phyloP scores from a whole-genome alignment of 1,140 invertebrate species.

The Teleopsis dalmanni region DNA sequence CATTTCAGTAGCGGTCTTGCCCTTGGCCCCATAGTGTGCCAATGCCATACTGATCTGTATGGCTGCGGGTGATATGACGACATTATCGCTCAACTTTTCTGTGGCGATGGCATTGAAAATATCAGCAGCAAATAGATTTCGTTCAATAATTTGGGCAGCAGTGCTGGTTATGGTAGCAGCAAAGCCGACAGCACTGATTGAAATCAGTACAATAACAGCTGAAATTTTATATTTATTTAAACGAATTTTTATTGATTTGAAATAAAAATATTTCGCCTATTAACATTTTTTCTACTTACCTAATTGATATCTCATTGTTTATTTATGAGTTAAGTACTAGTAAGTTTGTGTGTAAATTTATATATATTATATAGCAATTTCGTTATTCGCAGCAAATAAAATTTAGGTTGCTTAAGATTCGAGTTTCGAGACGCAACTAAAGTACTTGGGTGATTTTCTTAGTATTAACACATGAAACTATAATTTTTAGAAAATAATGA shows the following conservation, averaged over 20 bases:
- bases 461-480: too few relatives aligned
- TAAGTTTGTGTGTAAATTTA: too few relatives aligned
- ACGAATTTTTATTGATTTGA: not conserved
- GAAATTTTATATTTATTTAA: not conserved
- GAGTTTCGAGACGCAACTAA: too few relatives aligned
- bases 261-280: too few relatives aligned
- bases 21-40: slow-evolving; percentile 37
- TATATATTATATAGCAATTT: too few relatives aligned
- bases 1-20: slow-evolving; percentile 32
- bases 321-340: not conserved
- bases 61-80: slow-evolving; percentile 31
- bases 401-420: too few relatives aligned
- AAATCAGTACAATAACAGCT: slow-evolving; percentile 1
- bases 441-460: too few relatives aligned
- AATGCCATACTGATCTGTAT: slow-evolving; percentile 38
- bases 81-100: slow-evolving; percentile 31
- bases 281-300: slow-evolving; percentile 6
- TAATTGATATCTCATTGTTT: slow-evolving; percentile 1
- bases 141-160: slow-evolving; percentile 18
- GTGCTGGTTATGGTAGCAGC: slow-evolving; percentile 13
- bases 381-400: too few relatives aligned
- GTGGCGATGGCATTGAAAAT: slow-evolving; percentile 35
- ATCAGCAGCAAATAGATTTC: slow-evolving; percentile 34
- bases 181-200: not conserved
- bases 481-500: too few relatives aligned